Evolutionary conservation across 2,888 invertebrate species (phyloP), one percentile per base, ranked within the genome.

Genomic region (Drosophila pullipes): DNA sequence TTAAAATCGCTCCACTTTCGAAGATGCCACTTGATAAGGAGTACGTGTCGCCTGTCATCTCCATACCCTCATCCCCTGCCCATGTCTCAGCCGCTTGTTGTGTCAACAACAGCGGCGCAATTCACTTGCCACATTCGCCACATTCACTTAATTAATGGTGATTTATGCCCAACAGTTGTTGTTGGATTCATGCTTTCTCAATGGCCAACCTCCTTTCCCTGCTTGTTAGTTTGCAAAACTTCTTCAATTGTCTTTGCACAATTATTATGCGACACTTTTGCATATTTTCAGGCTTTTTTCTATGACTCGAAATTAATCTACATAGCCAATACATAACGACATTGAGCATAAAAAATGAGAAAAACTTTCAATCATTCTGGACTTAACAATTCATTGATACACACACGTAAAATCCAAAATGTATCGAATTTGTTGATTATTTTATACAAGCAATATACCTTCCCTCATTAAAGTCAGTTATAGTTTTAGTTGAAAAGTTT

Each of bases 141-240:
- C 66, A 72, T 63, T 64, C 74, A 54, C 60, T 88, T 83, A 83
- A 88, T 88, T 88, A 85, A 90, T 90, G 83, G 67, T 88, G 90
- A 90, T 88, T 88, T 90, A 88, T 90, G 81, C 77, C 28, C 69
- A 52, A 39, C 74, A 73, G 73, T 75, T 76, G 39, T 57, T 31
- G 39, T n/a, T 16, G 78, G 50, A 60, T 62, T 68, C 37, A 4
- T 28, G 49, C 39, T 49, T 49, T 33, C 18, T 39, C n/a, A 55
- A 69, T 54, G 30, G 39, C 22, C 30, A 55, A 16, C 49, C 28
- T 58, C 9, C 18, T 58, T 47, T 35, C 18, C 33, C 35, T 44
- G 35, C 33, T 67, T 61, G 60, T 52, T 55, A 57, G 22, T 59
- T 22, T 37, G 54, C 47, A 44, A 10, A 74, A 78, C 80, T 74